phyloP scores from a whole-genome alignment of 2,888 invertebrate species.

The Sarcophaga rosellei region DNA sequence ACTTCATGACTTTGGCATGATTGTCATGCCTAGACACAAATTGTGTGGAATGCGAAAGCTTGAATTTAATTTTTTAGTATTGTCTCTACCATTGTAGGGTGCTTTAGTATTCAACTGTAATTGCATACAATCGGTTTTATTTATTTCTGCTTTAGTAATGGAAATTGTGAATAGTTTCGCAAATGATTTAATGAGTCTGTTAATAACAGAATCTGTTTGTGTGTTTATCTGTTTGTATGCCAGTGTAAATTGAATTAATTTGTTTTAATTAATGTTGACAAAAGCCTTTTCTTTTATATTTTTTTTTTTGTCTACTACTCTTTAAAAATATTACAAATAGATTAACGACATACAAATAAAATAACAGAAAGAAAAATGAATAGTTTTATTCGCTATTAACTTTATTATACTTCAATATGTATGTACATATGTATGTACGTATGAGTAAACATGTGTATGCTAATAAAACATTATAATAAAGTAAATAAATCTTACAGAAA shows the following conservation, averaged over 20 bases:
- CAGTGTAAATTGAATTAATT: constrained; percentile 39
- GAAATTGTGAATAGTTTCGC: neutral
- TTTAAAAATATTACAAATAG: constrained; percentile 11
- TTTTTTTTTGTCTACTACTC: too few species aligned
- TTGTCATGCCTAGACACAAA: too few species aligned
- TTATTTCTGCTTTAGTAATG: too few species aligned
- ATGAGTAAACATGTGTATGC: neutral
- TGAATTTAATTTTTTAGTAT: too few species aligned
- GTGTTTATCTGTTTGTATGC: neutral
- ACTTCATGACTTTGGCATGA: too few species aligned
- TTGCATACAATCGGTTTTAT: too few species aligned
- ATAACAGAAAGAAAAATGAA: neutral
- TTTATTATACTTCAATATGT: too few species aligned
- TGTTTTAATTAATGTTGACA: constrained; percentile 57
- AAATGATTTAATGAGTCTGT: constrained; percentile 10
- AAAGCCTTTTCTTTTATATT: constrained; percentile 16
- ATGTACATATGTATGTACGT: too few species aligned
- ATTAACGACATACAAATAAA: neutral
- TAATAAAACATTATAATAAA: neutral
- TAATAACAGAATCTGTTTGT: neutral
- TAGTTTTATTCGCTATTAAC: too few species aligned
- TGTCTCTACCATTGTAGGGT: neutral
- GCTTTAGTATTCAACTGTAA: neutral
- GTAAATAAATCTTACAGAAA: neutral
- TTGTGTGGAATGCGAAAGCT: too few species aligned